These are phyloP conservation scores for Leptogaster cylindrica DNA, from an alignment of 2,888 invertebrate species.

Conservation along the genomic window DNA sequence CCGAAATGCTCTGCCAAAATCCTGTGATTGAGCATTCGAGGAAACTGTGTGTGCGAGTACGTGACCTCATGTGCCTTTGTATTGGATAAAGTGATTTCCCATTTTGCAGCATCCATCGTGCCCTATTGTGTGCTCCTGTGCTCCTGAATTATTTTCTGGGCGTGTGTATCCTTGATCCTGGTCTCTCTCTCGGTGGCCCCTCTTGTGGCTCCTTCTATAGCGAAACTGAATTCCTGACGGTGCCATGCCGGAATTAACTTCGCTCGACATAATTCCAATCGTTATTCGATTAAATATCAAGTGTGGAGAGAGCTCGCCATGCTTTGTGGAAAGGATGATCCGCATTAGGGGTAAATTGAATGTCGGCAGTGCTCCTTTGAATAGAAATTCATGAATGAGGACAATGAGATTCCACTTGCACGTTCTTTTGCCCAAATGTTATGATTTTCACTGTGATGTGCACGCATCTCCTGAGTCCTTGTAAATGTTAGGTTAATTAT, in stretches of 20 bases:
- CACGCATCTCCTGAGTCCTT: not conserved
- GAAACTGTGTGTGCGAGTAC: constrained; percentile 37
- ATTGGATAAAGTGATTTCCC: constrained; percentile 44
- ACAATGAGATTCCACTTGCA: constrained; percentile 19
- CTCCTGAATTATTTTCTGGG: constrained; percentile 21
- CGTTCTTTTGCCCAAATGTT: constrained; percentile 43
- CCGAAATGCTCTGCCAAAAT: constrained; percentile 13
- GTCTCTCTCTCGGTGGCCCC: constrained; percentile 6
- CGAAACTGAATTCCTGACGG: constrained; percentile 37
- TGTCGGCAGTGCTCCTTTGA: constrained; percentile 46
- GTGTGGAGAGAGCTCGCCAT: constrained; percentile 47
- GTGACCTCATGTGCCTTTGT: constrained; percentile 37
- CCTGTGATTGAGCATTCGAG: constrained; percentile 28
- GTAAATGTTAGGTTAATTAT: constrained; percentile 8
- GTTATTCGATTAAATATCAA: constrained; percentile 60
- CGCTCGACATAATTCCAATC: constrained; percentile 53
- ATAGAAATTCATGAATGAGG: constrained; percentile 36
- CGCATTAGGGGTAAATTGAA: constrained; percentile 50
- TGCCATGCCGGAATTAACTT: constrained; percentile 49
- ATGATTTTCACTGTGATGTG: constrained; percentile 32
- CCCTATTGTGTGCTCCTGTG: constrained; percentile 8
- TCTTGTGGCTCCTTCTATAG: not conserved
- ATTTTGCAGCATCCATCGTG: constrained; percentile 39
- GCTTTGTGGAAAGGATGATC: constrained; percentile 43
- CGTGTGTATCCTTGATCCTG: constrained; percentile 28